Evolutionary conservation across 2,888 invertebrate genomes (phyloP), one percentile per base, ranked within the genome.

Genomic region (Drosophila falleni): DNA sequence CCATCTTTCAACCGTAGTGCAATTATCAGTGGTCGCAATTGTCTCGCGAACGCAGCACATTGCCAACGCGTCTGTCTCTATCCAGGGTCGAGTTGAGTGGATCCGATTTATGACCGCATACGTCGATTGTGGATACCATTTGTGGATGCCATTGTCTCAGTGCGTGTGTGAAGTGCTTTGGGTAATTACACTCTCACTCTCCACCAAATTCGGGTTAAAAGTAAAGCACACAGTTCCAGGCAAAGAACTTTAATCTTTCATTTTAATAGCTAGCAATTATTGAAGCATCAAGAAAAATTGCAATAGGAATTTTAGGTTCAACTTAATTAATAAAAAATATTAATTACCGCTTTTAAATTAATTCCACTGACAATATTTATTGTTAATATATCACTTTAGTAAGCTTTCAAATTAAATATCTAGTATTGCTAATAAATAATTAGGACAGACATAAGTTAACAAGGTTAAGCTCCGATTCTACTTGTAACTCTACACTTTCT

Each of bases 21-120:
- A 78, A 63, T 75, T 75, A 72, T 78, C 60, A 64, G 67, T 72
- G 62, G 66, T 63, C 51, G 55, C 59, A 63, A 51, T 63, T 13
- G 19, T 31, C 49, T 74, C 56, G 76, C 64, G 56, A 31, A 53
- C 56, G 47, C 76, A 63, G 59, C 67, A 76, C 71, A 54, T 35
- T 64, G 44, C 47, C 13, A 42, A 59, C 54, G 60, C 54, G 37
- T 26, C 62, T 19, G 10, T 56, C 15, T 44, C 9, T 15, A 35
- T 26, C 26, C 58, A 60, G 37, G 55, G 35, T 56, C 53, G 41
- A 31, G 23, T 50, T 23, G 10, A 42, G 15, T 23, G 19, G 1
- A 39, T 23, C 3, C 9, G 4, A 44, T 59, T 13, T 29, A 29
- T 4, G 29, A 29, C 29, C 4, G 8, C 1, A 29, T 29, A 29